phyloP scores from a whole-genome alignment of 2,888 invertebrate genomes.

The Parochlus steinenii region DNA sequence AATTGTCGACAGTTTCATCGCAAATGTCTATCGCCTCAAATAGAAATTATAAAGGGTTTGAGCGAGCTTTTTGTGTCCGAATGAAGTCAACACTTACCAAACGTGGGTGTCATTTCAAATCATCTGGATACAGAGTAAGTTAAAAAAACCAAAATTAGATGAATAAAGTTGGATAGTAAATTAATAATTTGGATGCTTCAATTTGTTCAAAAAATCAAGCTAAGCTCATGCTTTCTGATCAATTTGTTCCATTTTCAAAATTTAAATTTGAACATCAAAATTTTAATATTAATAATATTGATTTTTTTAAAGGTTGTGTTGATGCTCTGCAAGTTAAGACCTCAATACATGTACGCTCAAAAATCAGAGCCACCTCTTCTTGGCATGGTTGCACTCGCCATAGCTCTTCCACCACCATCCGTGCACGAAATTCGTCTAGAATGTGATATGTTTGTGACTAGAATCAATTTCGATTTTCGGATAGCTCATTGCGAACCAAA shows the following conservation, averaged over 20 bases:
- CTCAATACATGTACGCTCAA: conserved; percentile 85
- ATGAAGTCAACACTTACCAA: conserved; percentile 98
- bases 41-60: conserved; percentile 66
- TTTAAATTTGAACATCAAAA: background rate
- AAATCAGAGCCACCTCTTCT: conserved; percentile 74
- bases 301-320: conserved; percentile 64
- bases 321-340: conserved; percentile 77
- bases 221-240: no score
- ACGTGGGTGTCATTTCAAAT: conserved; percentile 92
- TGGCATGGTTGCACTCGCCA: conserved; percentile 90
- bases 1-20: conserved; percentile 51
- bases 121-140: conserved; percentile 87
- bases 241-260: background rate
- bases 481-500: conserved; percentile 95
- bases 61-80: conserved; percentile 82
- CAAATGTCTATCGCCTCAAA: conserved; percentile 63
- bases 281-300: conserved; percentile 9
- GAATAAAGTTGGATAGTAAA: background rate
- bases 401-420: conserved; percentile 90
- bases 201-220: background rate
- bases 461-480: conserved; percentile 89
- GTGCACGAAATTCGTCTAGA: conserved; percentile 93
- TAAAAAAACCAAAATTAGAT: conserved; percentile 5
- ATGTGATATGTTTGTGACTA: conserved; percentile 90
- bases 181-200: background rate